These are phyloP conservation scores for Drosophila kikkawai DNA, from an alignment of 1,140 invertebrate genomes.

Conservation along the genomic window DNA sequence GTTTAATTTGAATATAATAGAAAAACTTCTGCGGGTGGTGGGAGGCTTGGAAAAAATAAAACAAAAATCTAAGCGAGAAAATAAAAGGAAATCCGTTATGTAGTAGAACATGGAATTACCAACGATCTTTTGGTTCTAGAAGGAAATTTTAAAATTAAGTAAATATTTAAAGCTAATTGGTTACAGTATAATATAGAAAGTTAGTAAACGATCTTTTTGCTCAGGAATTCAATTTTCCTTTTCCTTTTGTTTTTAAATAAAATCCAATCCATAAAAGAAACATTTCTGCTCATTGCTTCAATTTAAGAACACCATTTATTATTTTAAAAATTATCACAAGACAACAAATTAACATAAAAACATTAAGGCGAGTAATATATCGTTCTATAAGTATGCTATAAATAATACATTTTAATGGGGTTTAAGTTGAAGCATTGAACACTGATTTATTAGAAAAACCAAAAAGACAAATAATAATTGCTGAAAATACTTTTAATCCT, in stretches of 20 bases:
- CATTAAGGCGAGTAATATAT: neutral
- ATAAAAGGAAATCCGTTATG: neutral
- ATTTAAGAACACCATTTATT: neutral
- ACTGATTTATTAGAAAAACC: neutral
- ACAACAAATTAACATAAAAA: neutral
- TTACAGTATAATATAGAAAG: neutral
- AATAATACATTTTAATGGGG: neutral
- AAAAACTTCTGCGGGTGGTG: conserved; percentile 63
- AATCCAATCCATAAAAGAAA: no score
- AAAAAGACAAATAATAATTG: no score
- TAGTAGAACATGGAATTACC: conserved; percentile 8
- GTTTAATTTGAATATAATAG: conserved; percentile 84
- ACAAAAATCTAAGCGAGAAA: conserved; percentile 3
- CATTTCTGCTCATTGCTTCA: neutral
- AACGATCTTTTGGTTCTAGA: neutral
- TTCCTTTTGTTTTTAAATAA: no score
- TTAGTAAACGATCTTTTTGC: no score
- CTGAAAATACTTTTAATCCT: neutral
- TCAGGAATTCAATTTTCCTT: no score
- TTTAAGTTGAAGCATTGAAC: neutral
- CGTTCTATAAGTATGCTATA: neutral
- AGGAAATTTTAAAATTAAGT: no score
- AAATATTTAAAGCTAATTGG: neutral
- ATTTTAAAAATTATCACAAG: neutral
- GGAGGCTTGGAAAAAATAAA: conserved; percentile 1